A percentile compares a stretch with the other conserved stretches of the same genome.
Conservation (phyloP, 1,140 invertebrate genomes). For the Pseudomyrmex flavicornis region DNA sequence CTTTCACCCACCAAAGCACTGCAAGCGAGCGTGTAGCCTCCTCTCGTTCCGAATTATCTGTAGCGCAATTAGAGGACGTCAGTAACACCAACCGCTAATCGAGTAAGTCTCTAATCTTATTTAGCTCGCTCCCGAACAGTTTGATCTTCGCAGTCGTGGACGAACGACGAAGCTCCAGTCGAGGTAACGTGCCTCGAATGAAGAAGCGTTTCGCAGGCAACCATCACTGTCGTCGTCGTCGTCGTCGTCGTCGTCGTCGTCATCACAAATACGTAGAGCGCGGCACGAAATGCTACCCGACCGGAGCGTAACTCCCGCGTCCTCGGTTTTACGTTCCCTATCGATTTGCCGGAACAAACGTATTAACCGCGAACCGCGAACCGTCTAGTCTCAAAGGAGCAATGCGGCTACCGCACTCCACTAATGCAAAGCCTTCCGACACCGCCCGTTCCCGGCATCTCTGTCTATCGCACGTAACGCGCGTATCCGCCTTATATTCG, state of each 20-base stretch:
- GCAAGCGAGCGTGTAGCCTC: background rate
- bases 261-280: background rate
- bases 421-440: slow-evolving; percentile 63
- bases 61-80: slow-evolving; percentile 14
- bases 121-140: background rate
- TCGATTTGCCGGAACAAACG: slow-evolving; percentile 68
- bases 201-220: background rate
- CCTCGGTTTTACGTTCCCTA: slow-evolving; percentile 61
- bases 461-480: slow-evolving; percentile 10
- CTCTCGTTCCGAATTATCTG: slow-evolving; percentile 13
- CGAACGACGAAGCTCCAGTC: background rate
- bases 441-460: slow-evolving; percentile 25
- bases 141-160: background rate
- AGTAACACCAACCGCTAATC: slow-evolving; percentile 25
- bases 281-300: background rate
- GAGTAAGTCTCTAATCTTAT: slow-evolving; percentile 41
- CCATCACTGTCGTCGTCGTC: background rate
- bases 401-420: slow-evolving; percentile 66
- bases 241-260: background rate
- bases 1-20: background rate
- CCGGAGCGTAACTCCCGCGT: slow-evolving; percentile 25
- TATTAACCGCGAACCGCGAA: slow-evolving; percentile 72
- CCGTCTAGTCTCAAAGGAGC: slow-evolving; percentile 69
- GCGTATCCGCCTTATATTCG: background rate
- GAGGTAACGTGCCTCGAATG: slow-evolving; percentile 23